phyloP scores from a whole-genome alignment of 2,797 vertebrate species.

The Lepus oiostolus region DNA sequence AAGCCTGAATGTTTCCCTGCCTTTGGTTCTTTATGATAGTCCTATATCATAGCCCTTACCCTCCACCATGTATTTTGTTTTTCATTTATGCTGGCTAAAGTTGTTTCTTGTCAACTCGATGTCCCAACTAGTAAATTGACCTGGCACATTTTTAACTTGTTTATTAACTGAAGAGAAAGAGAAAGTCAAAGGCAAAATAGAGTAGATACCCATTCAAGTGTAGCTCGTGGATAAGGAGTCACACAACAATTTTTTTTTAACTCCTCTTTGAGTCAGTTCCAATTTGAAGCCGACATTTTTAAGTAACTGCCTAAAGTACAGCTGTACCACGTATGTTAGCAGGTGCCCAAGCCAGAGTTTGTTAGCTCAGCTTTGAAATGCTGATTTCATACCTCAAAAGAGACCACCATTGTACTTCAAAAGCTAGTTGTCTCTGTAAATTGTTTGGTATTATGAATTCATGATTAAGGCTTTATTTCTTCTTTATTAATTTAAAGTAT shows the following conservation, averaged over 20 bases:
- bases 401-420: neutral
- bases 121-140: neutral
- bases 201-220: neutral
- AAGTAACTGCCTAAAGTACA: neutral
- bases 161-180: neutral
- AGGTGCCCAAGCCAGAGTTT: neutral
- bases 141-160: neutral
- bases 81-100: neutral
- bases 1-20: neutral
- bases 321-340: neutral
- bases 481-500: conserved; percentile 39
- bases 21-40: neutral
- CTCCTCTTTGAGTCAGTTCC: conserved; percentile 6
- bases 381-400: conserved; percentile 13
- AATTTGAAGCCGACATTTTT: conserved; percentile 42
- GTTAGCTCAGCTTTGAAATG: conserved; percentile 34
- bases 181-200: neutral
- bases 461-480: conserved; percentile 26
- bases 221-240: conserved; percentile 4
- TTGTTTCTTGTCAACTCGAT: neutral
- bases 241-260: neutral
- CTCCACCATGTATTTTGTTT: neutral
- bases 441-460: conserved; percentile 30
- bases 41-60: neutral
- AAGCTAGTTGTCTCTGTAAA: conserved; percentile 45